These are phyloP conservation scores for Murina feae DNA, from an alignment of 2,113 vertebrate genomes.

Conservation along the genomic window DNA sequence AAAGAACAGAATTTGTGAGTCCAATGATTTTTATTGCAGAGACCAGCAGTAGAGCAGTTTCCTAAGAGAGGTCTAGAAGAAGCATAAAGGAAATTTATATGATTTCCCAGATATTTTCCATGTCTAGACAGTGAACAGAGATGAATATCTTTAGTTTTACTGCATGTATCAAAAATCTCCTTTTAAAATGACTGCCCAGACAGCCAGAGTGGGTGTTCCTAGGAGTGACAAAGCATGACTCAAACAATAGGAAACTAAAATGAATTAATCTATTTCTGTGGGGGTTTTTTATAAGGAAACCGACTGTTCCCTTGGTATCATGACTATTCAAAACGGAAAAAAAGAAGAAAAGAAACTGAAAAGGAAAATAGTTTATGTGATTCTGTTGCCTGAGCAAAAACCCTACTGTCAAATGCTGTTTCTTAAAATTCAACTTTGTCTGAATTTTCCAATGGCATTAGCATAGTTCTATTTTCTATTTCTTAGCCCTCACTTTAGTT, in stretches of 20 bases:
- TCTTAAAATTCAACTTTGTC: background rate
- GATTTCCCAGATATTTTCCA: slow-evolving; percentile 65
- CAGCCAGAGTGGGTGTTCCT: background rate
- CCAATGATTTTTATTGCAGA: slow-evolving; percentile 31
- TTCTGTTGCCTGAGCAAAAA: background rate
- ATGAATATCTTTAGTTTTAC: slow-evolving; percentile 62
- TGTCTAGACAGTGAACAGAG: slow-evolving; percentile 62
- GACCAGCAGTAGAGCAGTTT: background rate
- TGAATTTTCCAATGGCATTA: background rate
- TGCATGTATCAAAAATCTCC: slow-evolving; percentile 62
- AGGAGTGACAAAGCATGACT: background rate
- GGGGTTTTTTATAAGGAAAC: background rate
- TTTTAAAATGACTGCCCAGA: slow-evolving; percentile 46
- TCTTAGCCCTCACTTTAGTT: background rate
- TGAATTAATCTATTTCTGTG: background rate
- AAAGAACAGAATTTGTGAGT: background rate
- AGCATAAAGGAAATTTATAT: slow-evolving; percentile 54
- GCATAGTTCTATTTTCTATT: background rate
- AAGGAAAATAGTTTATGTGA: background rate
- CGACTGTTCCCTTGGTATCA: background rate
- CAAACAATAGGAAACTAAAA: slow-evolving; percentile 22
- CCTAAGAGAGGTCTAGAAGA: slow-evolving; percentile 15
- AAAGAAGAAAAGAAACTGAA: background rate
- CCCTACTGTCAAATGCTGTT: background rate
- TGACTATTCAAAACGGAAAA: background rate